Evolutionary conservation across 2,113 vertebrate species (phyloP).

Genomic region (Forbesichthys papilliferus): DNA sequence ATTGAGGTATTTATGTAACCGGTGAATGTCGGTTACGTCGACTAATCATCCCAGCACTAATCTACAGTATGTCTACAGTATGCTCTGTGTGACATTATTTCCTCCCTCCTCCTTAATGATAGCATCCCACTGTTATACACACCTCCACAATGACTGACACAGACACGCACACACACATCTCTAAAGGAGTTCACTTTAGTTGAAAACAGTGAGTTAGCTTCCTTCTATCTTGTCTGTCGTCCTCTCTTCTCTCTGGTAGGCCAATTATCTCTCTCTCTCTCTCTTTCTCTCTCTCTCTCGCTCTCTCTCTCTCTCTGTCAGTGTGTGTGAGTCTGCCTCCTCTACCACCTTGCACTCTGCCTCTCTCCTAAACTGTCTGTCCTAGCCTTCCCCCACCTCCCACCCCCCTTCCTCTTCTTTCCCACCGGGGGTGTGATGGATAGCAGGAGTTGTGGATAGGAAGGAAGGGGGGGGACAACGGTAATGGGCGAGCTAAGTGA

Average conservation of each 20-base stretch:
- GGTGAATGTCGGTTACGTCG: too few relatives aligned
- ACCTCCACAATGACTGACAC: neutral
- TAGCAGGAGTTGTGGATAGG: slow-evolving; percentile 7
- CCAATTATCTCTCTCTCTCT: slow-evolving; percentile 3
- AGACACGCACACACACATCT: neutral
- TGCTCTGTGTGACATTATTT: too few relatives aligned
- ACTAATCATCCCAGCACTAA: too few relatives aligned
- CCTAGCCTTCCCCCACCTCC: neutral
- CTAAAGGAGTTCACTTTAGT: slow-evolving; percentile 1
- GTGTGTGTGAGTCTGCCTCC: slow-evolving; percentile 5
- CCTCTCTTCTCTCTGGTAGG: slow-evolving; percentile 1
- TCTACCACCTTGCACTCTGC: slow-evolving; percentile 3
- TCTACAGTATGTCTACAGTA: too few relatives aligned
- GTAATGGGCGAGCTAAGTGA: slow-evolving; percentile 73
- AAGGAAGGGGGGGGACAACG: slow-evolving; percentile 33
- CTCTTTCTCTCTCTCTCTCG: slow-evolving; percentile 12
- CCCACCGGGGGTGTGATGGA: slow-evolving; percentile 45
- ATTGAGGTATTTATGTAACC: too few relatives aligned
- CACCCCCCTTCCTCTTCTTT: slow-evolving; percentile 10
- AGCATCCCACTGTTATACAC: neutral
- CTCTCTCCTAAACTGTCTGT: slow-evolving; percentile 14
- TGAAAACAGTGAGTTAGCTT: neutral
- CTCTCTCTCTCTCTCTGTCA: slow-evolving; percentile 4
- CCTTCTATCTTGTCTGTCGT: neutral
- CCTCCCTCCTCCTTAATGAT: too few relatives aligned